phyloP scores from a whole-genome alignment of 2,888 invertebrate genomes.

The Leptopilina myrica region DNA sequence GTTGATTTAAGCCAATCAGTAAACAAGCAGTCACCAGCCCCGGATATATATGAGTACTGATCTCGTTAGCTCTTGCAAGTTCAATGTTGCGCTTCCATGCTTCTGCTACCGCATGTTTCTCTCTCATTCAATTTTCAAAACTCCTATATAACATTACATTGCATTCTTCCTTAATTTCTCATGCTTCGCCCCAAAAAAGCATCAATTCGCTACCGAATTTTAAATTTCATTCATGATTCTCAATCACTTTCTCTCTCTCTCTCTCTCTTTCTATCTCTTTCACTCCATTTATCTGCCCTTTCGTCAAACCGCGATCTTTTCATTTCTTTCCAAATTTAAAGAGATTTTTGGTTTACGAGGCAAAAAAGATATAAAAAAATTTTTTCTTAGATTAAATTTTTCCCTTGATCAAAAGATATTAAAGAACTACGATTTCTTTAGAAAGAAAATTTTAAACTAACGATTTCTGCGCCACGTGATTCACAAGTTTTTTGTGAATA shows the following conservation, averaged over 20 bases:
- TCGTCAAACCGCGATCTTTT: conserved; percentile 6
- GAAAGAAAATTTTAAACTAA: too few relatives aligned
- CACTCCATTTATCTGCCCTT: conserved; percentile 44
- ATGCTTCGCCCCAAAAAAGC: conserved; percentile 37
- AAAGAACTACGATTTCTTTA: too few relatives aligned
- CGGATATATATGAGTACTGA: conserved; percentile 70
- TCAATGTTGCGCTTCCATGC: conserved; percentile 71
- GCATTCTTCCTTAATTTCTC: conserved; percentile 45
- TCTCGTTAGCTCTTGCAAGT: conserved; percentile 75
- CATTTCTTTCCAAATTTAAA: not conserved
- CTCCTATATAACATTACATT: conserved; percentile 25
- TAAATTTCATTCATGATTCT: conserved; percentile 35
- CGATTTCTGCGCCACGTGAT: too few relatives aligned
- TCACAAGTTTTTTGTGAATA: too few relatives aligned
- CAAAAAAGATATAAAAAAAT: too few relatives aligned
- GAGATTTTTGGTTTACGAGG: too few relatives aligned
- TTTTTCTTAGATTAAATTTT: too few relatives aligned
- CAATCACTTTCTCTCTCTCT: conserved; percentile 42
- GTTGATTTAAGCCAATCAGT: conserved; percentile 76
- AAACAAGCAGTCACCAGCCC: conserved; percentile 72
- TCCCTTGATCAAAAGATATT: too few relatives aligned
- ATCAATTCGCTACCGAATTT: conserved; percentile 39
- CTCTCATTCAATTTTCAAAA: conserved; percentile 48
- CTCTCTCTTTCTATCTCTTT: too few relatives aligned
- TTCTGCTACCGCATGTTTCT: conserved; percentile 50